A percentile compares a stretch with the other conserved stretches of the same genome.
phyloP scores from a whole-genome alignment of 2,797 vertebrate genomes.

The Schizopygopsis malacanthus region DNA sequence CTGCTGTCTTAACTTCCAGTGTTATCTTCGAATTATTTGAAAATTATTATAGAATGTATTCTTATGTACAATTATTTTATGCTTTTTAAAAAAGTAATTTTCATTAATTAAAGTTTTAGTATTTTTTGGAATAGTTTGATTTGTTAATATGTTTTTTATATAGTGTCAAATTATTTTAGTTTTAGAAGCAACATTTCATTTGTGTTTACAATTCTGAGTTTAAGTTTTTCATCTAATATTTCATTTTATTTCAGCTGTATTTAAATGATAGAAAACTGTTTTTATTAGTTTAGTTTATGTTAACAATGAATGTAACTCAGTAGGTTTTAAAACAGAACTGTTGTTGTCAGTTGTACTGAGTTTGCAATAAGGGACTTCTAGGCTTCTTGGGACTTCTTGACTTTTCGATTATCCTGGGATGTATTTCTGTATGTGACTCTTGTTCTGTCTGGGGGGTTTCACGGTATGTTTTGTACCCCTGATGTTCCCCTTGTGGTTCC shows the following conservation, averaged over 20 bases:
- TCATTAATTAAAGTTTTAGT: neutral
- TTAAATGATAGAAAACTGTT: neutral
- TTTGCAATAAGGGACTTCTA: neutral
- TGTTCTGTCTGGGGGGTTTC: neutral
- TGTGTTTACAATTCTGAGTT: neutral
- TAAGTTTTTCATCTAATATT: neutral
- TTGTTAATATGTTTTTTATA: neutral
- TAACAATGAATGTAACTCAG: slow-evolving; percentile 39
- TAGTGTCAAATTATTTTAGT: neutral
- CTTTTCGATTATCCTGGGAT: neutral
- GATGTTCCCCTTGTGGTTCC: slow-evolving; percentile 10
- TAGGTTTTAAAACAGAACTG: neutral
- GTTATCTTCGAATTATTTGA: neutral
- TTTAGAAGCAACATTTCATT: neutral
- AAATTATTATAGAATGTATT: neutral
- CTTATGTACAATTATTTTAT: neutral
- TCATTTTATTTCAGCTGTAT: neutral
- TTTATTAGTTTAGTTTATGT: neutral
- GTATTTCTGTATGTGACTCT: neutral
- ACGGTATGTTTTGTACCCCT: slow-evolving; percentile 15
- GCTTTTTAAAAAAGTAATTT: neutral
- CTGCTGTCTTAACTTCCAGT: neutral
- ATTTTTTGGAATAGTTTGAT: neutral
- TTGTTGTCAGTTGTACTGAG: neutral
- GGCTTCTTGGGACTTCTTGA: neutral